These are phyloP conservation scores for Phrynosoma blainvillii DNA, from an alignment of 2,113 vertebrate genomes.

Conservation along the genomic window DNA sequence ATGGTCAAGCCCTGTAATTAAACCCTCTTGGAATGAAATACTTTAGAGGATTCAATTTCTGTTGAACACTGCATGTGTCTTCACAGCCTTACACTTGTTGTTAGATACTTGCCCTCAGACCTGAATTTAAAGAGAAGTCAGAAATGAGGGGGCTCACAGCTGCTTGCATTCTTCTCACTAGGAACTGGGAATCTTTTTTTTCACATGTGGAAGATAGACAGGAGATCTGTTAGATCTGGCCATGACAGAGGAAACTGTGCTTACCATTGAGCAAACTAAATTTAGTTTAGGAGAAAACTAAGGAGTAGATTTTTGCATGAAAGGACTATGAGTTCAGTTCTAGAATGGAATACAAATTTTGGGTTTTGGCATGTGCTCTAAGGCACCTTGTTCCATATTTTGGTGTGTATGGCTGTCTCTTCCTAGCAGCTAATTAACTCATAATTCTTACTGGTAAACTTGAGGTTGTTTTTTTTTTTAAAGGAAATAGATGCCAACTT, in stretches of 20 bases:
- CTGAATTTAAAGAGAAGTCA: background rate
- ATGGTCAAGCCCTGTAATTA: background rate
- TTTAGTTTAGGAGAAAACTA: too few relatives aligned
- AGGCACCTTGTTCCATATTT: too few relatives aligned
- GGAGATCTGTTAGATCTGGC: background rate
- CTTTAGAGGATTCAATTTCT: background rate
- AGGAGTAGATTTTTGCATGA: too few relatives aligned
- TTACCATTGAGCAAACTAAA: too few relatives aligned
- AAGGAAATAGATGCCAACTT: too few relatives aligned
- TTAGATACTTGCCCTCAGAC: background rate
- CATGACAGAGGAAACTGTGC: background rate
- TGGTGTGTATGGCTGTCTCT: too few relatives aligned
- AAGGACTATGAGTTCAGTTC: too few relatives aligned
- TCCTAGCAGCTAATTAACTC: too few relatives aligned
- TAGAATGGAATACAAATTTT: too few relatives aligned
- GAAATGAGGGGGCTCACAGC: background rate
- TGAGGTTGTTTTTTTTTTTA: too few relatives aligned
- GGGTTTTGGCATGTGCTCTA: too few relatives aligned
- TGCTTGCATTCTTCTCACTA: background rate
- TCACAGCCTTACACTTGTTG: background rate
- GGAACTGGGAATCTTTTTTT: background rate
- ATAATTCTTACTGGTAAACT: too few relatives aligned
- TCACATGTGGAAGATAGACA: background rate
- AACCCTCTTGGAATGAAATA: background rate
- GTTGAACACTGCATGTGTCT: background rate